Percentiles rank a stretch among this genome's conserved stretches.
phyloP scores from a whole-genome alignment of 2,888 invertebrate genomes.

The Thecocarcelia acutangulata region DNA sequence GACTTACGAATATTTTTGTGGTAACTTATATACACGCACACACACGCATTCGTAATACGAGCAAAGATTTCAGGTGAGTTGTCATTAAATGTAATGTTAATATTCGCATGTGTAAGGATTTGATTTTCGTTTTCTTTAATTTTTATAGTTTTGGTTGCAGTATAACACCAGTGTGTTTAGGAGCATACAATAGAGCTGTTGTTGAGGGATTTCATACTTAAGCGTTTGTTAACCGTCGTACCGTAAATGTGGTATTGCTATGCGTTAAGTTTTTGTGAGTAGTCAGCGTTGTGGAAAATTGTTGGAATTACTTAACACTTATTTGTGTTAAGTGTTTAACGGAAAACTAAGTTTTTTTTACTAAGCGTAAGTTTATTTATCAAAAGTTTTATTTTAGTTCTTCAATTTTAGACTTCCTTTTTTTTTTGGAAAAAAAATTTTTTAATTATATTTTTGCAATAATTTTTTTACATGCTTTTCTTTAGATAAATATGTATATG shows the following conservation, averaged over 20 bases:
- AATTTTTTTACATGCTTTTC: too few relatives aligned
- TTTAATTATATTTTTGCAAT: too few relatives aligned
- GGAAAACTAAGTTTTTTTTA: constrained; percentile 42
- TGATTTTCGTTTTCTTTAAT: background rate
- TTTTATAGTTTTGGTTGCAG: background rate
- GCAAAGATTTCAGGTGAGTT: constrained; percentile 47
- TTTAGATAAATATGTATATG: too few relatives aligned
- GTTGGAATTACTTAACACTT: constrained; percentile 65
- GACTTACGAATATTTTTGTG: constrained; percentile 10
- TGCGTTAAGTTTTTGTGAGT: constrained; percentile 45
- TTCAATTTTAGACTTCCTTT: background rate
- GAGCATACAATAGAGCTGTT: constrained; percentile 24
- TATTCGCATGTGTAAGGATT: constrained; percentile 9
- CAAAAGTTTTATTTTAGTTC: constrained; percentile 16
- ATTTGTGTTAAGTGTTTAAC: constrained; percentile 63
- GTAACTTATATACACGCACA: too few relatives aligned
- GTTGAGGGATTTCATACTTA: constrained; percentile 35
- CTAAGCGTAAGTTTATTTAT: background rate
- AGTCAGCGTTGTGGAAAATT: constrained; percentile 64
- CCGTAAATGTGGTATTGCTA: constrained; percentile 33
- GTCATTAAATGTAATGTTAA: constrained; percentile 46
- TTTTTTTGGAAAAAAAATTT: background rate
- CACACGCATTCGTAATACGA: background rate
- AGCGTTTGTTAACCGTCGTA: constrained; percentile 39
- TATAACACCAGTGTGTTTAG: background rate